Conservation (phyloP, 2,797 vertebrate genomes). For the Molossus molossus region DNA sequence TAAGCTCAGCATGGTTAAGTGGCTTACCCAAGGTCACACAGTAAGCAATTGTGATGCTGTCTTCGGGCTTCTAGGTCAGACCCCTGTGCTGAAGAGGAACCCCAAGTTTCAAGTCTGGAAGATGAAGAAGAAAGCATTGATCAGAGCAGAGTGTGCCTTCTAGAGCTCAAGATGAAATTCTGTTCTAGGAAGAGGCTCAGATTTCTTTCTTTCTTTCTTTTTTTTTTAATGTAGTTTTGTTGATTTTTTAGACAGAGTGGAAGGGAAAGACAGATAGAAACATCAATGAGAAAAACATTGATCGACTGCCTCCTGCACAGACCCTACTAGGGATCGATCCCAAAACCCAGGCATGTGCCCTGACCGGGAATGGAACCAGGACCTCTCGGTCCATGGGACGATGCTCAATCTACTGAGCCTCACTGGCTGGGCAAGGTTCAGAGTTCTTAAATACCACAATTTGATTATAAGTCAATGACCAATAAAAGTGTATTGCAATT, state of each 20-base stretch:
- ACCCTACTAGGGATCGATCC: too few species aligned
- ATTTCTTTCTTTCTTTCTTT: background rate
- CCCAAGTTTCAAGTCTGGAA: background rate
- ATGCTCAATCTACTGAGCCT: too few species aligned
- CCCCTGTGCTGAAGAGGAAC: background rate
- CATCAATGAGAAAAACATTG: too few species aligned
- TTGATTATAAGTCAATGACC: background rate
- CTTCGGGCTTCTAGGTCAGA: background rate
- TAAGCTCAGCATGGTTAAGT: background rate
- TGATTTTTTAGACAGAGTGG: too few species aligned
- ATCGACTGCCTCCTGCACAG: too few species aligned
- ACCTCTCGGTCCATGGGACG: too few species aligned
- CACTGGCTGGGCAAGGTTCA: background rate
- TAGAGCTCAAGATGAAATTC: background rate
- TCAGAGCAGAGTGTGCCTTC: background rate
- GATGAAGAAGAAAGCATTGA: background rate
- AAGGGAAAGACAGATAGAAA: too few species aligned
- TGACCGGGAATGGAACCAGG: too few species aligned
- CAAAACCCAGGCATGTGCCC: too few species aligned
- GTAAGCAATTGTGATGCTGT: background rate
- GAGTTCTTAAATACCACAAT: background rate
- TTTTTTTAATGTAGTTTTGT: too few species aligned
- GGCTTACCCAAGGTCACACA: background rate
- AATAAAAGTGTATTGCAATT: background rate
- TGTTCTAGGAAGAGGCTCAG: constrained; percentile 1